Evolutionary conservation across 2,888 invertebrate genomes (phyloP).

Genomic region (Caenorhabditis sp.): DNA sequence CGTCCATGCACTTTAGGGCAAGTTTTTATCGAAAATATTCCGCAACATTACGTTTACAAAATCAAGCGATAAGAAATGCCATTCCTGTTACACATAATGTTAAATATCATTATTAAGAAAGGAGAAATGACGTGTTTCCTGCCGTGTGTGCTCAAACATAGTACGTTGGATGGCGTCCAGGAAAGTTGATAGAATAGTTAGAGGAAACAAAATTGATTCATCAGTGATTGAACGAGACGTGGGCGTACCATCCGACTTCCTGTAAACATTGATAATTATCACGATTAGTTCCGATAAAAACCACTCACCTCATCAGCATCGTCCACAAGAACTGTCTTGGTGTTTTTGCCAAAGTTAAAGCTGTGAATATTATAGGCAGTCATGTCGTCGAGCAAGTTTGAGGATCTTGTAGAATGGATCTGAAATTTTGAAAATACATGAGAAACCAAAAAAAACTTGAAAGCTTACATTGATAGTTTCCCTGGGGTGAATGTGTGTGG

Average conservation of each 20-base stretch:
- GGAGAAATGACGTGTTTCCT: constrained; percentile 36
- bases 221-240: constrained; percentile 43
- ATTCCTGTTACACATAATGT: constrained; percentile 24
- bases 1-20: neutral
- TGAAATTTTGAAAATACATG: no score
- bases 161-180: constrained; percentile 34
- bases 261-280: constrained; percentile 24
- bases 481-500: constrained; percentile 55
- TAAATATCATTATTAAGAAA: constrained; percentile 13
- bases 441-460: neutral
- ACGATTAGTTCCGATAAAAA: no score
- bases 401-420: constrained; percentile 35
- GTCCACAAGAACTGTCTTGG: constrained; percentile 47
- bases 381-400: constrained; percentile 31
- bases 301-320: constrained; percentile 56
- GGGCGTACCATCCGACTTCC: constrained; percentile 60
- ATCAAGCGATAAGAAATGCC: constrained; percentile 33
- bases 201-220: neutral
- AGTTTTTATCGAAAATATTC: constrained; percentile 18
- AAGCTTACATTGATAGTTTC: constrained; percentile 29
- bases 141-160: constrained; percentile 40
- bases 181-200: constrained; percentile 5
- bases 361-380: constrained; percentile 19
- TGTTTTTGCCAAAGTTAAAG: constrained; percentile 25
- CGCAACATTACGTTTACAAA: constrained; percentile 4